phyloP scores from a whole-genome alignment of 1,140 invertebrate species.

The Neodiprion virginianus region DNA sequence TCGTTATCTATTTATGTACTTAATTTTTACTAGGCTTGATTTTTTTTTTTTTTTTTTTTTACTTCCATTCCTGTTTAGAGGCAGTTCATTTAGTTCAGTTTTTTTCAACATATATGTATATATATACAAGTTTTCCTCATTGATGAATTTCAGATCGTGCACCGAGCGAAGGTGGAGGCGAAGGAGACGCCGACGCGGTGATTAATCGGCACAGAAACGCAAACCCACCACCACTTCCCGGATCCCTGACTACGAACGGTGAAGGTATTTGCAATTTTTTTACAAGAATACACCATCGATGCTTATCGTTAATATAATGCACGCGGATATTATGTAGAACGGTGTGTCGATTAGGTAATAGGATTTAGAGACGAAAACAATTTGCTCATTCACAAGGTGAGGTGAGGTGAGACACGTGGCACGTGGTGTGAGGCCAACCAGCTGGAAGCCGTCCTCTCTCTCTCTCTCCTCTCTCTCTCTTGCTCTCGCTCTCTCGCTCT shows the following conservation, averaged over 20 bases:
- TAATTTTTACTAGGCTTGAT: no score
- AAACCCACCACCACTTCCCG: slow-evolving; percentile 66
- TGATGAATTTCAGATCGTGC: slow-evolving; percentile 70
- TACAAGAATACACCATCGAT: no score
- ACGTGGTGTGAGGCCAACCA: slow-evolving; percentile 40
- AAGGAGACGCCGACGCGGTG: slow-evolving; percentile 60
- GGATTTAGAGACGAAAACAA: not conserved
- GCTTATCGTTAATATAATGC: not conserved
- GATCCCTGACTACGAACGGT: slow-evolving; percentile 76
- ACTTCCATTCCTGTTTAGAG: no score
- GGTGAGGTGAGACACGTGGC: slow-evolving; percentile 10
- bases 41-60: no score
- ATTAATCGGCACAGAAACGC: slow-evolving; percentile 45
- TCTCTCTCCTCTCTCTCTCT: slow-evolving; percentile 23
- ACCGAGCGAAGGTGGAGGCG: slow-evolving; percentile 69
- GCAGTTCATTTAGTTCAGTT: no score
- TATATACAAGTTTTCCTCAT: no score
- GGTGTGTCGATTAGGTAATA: slow-evolving; percentile 18
- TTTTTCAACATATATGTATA: no score
- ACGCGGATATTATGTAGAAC: slow-evolving; percentile 17
- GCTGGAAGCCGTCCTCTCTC: slow-evolving; percentile 24
- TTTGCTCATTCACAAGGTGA: not conserved
- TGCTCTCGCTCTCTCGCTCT: no score
- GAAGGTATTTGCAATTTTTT: slow-evolving; percentile 66
- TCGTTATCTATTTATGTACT: no score